These are phyloP conservation scores for Aurelia sp. DNA, from an alignment of 30 jellyfish, hydroid and myxozoan genomes.

Conservation along the genomic window DNA sequence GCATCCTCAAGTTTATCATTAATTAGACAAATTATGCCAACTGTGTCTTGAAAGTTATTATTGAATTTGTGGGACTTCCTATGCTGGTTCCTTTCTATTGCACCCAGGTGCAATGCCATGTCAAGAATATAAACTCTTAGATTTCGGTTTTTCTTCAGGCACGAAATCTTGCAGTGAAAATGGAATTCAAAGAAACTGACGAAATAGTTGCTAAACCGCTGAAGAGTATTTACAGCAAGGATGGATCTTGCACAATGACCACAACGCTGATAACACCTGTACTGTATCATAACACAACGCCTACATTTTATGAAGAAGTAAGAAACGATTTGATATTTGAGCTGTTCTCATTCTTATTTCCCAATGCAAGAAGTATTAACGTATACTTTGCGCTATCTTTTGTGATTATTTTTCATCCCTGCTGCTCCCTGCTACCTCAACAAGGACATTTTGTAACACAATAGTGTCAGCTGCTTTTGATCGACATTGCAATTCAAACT, in stretches of 20 bases:
- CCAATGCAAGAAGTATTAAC: no score
- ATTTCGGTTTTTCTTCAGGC: slow-evolving; percentile 59
- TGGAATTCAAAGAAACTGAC: slow-evolving; percentile 91
- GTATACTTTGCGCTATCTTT: no score
- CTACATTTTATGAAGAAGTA: slow-evolving; percentile 93
- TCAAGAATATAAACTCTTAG: not conserved
- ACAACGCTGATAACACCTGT: slow-evolving; percentile 81
- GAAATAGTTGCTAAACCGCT: slow-evolving; percentile 79
- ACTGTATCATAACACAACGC: slow-evolving; percentile 85
- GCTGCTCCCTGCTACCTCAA: no score
- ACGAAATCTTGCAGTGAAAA: slow-evolving; percentile 85
- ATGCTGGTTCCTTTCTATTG: not conserved
- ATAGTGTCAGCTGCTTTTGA: no score
- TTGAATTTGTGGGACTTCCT: no score
- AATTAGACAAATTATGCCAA: no score
- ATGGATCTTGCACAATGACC: slow-evolving; percentile 90
- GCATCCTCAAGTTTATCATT: no score
- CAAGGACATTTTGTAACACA: no score
- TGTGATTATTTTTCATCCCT: no score
- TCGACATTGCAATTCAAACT: no score
- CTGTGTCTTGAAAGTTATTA: no score
- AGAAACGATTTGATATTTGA: not conserved
- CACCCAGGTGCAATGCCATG: not conserved
- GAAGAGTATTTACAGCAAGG: slow-evolving; percentile 83
- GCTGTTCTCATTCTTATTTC: no score